Percentiles rank a stretch among this genome's conserved stretches.
Conservation (phyloP, 2,113 vertebrate species). For the Cyrtonyx montezumae region DNA sequence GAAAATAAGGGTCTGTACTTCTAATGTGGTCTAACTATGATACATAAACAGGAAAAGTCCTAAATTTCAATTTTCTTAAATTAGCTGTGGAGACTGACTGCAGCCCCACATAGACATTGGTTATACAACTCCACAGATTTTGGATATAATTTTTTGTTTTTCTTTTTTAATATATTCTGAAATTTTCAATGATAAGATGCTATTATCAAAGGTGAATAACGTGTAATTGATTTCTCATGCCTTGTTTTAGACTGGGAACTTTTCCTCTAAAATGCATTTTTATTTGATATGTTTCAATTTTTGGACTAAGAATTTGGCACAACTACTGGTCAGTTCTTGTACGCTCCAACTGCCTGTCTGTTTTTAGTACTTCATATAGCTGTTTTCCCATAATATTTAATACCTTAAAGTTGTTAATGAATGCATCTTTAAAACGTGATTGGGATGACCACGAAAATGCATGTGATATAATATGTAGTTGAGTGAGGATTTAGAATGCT, state of each 20-base stretch:
- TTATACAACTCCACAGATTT: not conserved
- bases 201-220: not conserved
- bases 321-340: not conserved
- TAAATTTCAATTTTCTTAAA: not conserved
- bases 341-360: not conserved
- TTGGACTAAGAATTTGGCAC: not conserved
- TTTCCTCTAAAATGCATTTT: not conserved
- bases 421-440: not conserved
- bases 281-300: not conserved
- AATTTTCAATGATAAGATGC: not conserved
- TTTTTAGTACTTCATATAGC: not conserved
- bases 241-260: not conserved
- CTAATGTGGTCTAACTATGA: not conserved
- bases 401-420: not conserved
- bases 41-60: not conserved
- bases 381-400: not conserved
- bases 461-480: not conserved
- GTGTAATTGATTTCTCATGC: not conserved
- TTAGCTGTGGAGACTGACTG: not conserved
- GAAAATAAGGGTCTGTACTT: fast-evolving
- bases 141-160: not conserved
- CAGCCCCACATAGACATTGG: not conserved
- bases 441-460: not conserved
- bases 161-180: not conserved
- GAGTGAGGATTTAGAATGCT: not conserved